Base-by-base conservation (phyloP, 1,140 invertebrate genomes). In the Drosophila pandora region DNA sequence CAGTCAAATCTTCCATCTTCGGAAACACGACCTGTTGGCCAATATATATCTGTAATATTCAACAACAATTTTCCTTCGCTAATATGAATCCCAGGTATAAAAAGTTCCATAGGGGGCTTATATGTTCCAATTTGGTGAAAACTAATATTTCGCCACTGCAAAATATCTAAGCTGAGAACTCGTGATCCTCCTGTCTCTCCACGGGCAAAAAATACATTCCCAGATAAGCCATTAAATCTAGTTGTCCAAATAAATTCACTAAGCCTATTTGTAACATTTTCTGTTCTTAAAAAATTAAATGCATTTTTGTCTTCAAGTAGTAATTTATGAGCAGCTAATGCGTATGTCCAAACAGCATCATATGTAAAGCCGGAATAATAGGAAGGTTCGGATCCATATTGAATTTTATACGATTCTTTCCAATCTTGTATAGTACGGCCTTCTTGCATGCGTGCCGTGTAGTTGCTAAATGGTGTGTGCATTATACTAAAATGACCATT, bases 331-430 rank as follows among this genome's bases (percentile, higher is more conserved):
- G 83, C 82, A 1, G 96, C 96, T 13, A 94, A 92, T 5, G 96
- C 96, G 90, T 96, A 97, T 1, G 94, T 94, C 96, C 96, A 97
- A 45, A 97, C 95, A 0, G 96, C 96, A 92, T 97, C 96, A 90
- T 97, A 97, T 0, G 94, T 94, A 78, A 95, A 97, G 1, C 95
- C 95, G 7, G 95, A 96, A 91, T 96, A 97, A 70, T 76, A 85
- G 5, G 76, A 85, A 5, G 68, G 23, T 2, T 41, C 34, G 0
- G 2, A 28, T 2, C 17, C 39, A 30, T 62, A 56, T 25, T 69
- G 34, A 2, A 5, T 57, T 2, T 84, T 13, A 41, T 82, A 75
- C 12, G 25, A 6, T 2, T 23, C 67, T 23, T 92, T 78, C 95
- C 95, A 96, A 47, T 94, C 75, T 0, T 88, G 78, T 0, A 96